Conservation (phyloP, 2,888 invertebrate species). For the Drosophila yooni region DNA sequence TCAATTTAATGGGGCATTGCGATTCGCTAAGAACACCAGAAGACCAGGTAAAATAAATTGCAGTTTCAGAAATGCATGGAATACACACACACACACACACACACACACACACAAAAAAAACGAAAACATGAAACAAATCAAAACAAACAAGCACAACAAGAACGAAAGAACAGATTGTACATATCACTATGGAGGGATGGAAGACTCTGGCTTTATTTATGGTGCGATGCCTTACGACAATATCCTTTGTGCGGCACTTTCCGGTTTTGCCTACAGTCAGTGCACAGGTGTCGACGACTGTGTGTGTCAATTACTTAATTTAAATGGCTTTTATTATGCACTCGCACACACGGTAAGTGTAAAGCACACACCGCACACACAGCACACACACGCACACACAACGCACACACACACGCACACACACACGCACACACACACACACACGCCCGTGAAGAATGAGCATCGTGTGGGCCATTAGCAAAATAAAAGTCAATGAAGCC, state of each 20-base stretch:
- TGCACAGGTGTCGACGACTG: constrained; percentile 42
- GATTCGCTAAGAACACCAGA: constrained; percentile 19
- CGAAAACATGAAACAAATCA: neutral
- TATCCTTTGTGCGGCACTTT: constrained; percentile 34
- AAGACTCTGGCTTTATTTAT: constrained; percentile 38
- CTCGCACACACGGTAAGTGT: constrained; percentile 39
- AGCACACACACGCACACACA: constrained; percentile 30
- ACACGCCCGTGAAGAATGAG: neutral
- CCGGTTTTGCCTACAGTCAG: constrained; percentile 24
- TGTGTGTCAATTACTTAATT: constrained; percentile 69
- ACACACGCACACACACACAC: constrained; percentile 25
- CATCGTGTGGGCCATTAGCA: neutral
- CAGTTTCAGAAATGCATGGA: constrained; percentile 23
- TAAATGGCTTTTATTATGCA: constrained; percentile 65
- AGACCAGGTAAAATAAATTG: constrained; percentile 31
- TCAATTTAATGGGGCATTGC: constrained; percentile 58
- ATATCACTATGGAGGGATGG: neutral
- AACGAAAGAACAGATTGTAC: neutral
- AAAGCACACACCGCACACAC: constrained; percentile 30
- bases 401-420: constrained; percentile 9
- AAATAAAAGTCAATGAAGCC: neutral
- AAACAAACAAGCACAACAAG: neutral
- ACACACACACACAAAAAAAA: neutral
- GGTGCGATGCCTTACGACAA: constrained; percentile 31
- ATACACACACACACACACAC: neutral